These are phyloP conservation scores for Oegoconia quadripuncta DNA, from an alignment of 2,888 invertebrate species.

Conservation along the genomic window DNA sequence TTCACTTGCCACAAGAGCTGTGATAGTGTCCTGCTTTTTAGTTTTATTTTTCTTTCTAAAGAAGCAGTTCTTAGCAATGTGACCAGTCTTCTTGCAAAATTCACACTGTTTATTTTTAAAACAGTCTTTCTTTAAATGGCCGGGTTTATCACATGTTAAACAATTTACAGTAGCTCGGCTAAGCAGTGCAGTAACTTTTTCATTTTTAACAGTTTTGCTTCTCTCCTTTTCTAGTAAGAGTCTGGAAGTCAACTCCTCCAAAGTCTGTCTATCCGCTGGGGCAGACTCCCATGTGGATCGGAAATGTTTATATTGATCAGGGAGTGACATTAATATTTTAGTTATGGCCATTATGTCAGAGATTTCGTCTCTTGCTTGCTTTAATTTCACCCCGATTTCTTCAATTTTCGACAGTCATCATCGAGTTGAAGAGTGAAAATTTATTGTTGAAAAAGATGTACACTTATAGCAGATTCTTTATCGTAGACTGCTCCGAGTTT, in stretches of 20 bases:
- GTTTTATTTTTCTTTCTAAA: no score
- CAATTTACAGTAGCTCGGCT: neutral
- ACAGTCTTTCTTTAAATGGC: neutral
- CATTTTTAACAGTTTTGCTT: neutral
- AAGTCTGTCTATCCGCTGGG: neutral
- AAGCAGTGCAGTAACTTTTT: no score
- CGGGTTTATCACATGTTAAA: neutral
- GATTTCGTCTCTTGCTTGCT: no score
- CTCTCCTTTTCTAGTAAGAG: slow-evolving; percentile 7
- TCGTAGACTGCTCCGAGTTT: no score
- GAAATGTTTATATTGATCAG: slow-evolving; percentile 8
- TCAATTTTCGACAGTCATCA: no score
- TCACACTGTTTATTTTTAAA: neutral
- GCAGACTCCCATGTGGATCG: slow-evolving; percentile 7
- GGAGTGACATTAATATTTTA: slow-evolving; percentile 7
- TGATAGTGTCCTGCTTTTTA: no score
- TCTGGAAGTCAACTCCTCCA: slow-evolving; percentile 3
- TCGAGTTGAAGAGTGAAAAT: no score
- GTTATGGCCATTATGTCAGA: slow-evolving; percentile 7
- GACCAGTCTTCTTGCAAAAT: neutral
- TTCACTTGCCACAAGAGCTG: no score
- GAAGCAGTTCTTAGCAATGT: no score
- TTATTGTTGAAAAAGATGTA: no score
- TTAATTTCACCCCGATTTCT: no score
- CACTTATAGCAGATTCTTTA: no score